phyloP scores from a whole-genome alignment of 2,888 invertebrate genomes.

The Mythimna vitellina region DNA sequence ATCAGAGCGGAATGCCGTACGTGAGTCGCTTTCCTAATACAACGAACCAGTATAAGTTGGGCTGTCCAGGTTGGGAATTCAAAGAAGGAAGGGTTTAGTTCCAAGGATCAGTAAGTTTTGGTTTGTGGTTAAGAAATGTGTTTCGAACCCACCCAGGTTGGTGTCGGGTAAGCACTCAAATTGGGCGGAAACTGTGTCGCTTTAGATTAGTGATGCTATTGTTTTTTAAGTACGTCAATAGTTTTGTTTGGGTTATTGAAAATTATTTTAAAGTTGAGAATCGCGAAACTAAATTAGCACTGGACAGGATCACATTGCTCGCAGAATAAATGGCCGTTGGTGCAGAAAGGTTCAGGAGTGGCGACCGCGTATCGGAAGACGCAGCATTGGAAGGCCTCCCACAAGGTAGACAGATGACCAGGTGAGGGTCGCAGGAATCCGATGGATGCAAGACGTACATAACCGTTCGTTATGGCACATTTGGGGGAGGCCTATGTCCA shows the following conservation, averaged over 20 bases:
- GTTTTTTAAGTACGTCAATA: conserved; percentile 68
- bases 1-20: conserved; percentile 74
- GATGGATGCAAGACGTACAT: no score
- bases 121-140: conserved; percentile 72
- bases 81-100: background rate
- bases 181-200: conserved; percentile 76
- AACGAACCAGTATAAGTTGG: conserved; percentile 59
- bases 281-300: background rate
- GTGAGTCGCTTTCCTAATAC: conserved; percentile 74
- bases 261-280: background rate
- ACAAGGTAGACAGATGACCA: no score
- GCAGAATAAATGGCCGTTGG: no score
- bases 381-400: no score
- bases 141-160: conserved; percentile 73
- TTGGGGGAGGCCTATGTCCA: no score
- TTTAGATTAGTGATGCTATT: conserved; percentile 68
- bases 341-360: no score
- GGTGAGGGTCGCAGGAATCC: no score
- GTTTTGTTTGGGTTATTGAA: conserved; percentile 42
- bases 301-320: no score
- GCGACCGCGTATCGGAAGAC: no score
- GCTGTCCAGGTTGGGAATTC: conserved; percentile 37
- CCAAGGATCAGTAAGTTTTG: conserved; percentile 20
- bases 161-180: conserved; percentile 76
- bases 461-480: no score